Conservation (phyloP, 1,140 invertebrate species). For the Globodera ellingtonae region DNA sequence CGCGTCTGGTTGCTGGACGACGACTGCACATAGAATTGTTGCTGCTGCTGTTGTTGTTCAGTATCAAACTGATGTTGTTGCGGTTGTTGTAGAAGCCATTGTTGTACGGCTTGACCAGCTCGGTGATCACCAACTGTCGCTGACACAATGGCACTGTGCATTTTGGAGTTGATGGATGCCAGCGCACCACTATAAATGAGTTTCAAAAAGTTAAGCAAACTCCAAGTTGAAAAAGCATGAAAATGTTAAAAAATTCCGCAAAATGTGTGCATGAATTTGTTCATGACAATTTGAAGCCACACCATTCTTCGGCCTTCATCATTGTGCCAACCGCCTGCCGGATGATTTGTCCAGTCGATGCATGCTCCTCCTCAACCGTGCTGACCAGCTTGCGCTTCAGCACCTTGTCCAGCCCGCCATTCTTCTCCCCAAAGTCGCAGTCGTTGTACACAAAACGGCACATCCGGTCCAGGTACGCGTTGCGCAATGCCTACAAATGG, state of each 20-base stretch:
- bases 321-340: conserved; percentile 6
- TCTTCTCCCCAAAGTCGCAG: conserved; percentile 21
- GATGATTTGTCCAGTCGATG: neutral
- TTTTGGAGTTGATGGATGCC: neutral
- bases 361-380: conserved; percentile 13
- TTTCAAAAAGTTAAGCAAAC: too few relatives aligned
- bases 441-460: conserved; percentile 32
- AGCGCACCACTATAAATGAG: too few relatives aligned
- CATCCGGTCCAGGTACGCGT: conserved; percentile 20
- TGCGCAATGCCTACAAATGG: conserved; percentile 5
- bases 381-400: conserved; percentile 22
- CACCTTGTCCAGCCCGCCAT: conserved; percentile 19
- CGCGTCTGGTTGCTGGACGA: neutral
- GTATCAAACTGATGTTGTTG: neutral
- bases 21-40: neutral
- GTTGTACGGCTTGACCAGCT: neutral
- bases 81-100: neutral
- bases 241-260: too few relatives aligned
- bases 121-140: neutral
- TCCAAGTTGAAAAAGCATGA: too few relatives aligned
- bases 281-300: neutral
- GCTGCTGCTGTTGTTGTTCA: neutral
- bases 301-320: conserved; percentile 21
- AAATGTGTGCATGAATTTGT: too few relatives aligned
- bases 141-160: neutral